phyloP scores from a whole-genome alignment of 2,797 vertebrate genomes.

The Austrolebias charrua region DNA sequence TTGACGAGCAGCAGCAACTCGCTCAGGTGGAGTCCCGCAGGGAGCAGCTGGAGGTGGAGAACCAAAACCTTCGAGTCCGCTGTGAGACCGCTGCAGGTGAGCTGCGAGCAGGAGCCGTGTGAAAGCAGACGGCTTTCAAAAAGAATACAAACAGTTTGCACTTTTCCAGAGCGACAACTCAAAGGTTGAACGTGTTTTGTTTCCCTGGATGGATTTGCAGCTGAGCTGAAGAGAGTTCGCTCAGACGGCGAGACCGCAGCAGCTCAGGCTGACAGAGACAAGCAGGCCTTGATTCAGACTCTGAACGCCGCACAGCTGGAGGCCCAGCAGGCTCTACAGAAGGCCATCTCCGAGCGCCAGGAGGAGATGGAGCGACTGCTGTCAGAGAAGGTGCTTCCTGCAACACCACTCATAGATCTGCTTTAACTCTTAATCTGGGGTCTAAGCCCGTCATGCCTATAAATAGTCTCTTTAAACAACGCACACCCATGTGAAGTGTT shows the following conservation, averaged over 20 bases:
- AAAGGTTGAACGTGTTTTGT: neutral
- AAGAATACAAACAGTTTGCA: too few species aligned
- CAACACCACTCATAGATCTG: neutral
- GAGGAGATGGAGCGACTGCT: conserved; percentile 84
- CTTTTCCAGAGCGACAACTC: too few species aligned
- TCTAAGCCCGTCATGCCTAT: too few species aligned
- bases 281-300: conserved; percentile 76
- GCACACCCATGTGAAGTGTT: too few species aligned
- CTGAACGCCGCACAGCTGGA: conserved; percentile 78
- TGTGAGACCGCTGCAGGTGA: conserved; percentile 84
- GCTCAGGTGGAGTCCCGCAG: conserved; percentile 79
- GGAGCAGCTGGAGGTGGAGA: conserved; percentile 85
- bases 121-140: too few species aligned
- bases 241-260: conserved; percentile 70
- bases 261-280: conserved; percentile 80
- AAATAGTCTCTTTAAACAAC: too few species aligned
- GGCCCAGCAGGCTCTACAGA: conserved; percentile 78
- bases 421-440: too few species aligned
- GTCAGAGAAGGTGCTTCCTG: conserved; percentile 81
- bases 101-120: neutral
- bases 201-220: conserved; percentile 64
- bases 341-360: conserved; percentile 78
- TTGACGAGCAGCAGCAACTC: conserved; percentile 86
- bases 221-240: conserved; percentile 78
- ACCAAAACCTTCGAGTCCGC: conserved; percentile 76